Percentiles rank a stretch among this genome's conserved stretches.
phyloP scores from a whole-genome alignment of 2,113 vertebrate genomes.

The Syngnathoides biaculeatus region DNA sequence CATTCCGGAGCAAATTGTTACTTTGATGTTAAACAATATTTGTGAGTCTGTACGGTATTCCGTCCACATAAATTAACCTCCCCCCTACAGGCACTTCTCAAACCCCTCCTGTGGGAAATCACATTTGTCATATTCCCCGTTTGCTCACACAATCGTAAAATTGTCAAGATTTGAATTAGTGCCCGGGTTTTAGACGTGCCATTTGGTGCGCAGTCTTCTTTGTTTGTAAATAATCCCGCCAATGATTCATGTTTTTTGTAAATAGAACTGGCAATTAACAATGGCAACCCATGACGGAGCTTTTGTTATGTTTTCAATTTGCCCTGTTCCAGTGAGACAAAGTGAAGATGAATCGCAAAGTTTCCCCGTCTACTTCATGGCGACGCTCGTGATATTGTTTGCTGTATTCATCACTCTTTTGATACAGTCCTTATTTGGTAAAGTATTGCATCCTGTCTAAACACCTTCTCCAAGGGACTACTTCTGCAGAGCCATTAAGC shows the following conservation, averaged over 20 bases:
- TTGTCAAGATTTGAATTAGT: slow-evolving; percentile 9
- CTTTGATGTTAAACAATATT: slow-evolving; percentile 10
- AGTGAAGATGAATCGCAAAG: not conserved
- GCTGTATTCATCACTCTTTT: not conserved
- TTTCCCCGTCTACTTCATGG: not conserved
- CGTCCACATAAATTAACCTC: slow-evolving; percentile 4
- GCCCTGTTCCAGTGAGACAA: not conserved
- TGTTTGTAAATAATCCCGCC: not conserved
- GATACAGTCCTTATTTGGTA: slow-evolving; percentile 6
- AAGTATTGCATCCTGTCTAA: not conserved
- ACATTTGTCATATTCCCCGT: not conserved
- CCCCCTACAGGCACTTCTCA: not conserved
- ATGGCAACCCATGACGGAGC: not conserved
- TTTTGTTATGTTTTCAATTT: slow-evolving; percentile 1
- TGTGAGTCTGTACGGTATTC: slow-evolving; percentile 7
- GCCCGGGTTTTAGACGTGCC: not conserved
- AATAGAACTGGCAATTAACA: slow-evolving; percentile 4
- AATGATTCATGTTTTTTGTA: slow-evolving; percentile 5
- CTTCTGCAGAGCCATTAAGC: not conserved
- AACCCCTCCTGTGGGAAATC: not conserved
- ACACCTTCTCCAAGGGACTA: not conserved
- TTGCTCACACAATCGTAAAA: slow-evolving; percentile 7
- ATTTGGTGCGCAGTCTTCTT: not conserved
- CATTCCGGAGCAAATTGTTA: not conserved
- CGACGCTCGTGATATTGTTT: not conserved